Evolutionary conservation across 2,797 vertebrate species (phyloP), one percentile per base, ranked within the genome.

Genomic region (Rhynchotus rufescens): DNA sequence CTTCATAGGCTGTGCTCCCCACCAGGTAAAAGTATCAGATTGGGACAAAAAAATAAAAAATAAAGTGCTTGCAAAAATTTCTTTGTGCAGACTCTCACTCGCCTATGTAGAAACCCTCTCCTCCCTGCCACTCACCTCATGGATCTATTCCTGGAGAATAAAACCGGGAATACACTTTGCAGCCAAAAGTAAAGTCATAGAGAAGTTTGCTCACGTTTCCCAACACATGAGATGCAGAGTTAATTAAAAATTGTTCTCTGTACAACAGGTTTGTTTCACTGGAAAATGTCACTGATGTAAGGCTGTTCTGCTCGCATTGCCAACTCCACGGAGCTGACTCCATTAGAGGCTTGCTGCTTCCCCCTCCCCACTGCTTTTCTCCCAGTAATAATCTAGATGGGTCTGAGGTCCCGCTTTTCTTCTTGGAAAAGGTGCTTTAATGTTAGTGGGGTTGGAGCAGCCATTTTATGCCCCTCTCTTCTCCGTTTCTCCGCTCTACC

Each of bases 171-270:
- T 97, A 96, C 73, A 96, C 97, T 96, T 54, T 88, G 90, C 94
- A 97, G 94, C 92, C 56, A 73, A 89, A 95, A 66, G 97, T 84
- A 95, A 95, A 97, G 94, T 95, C 96, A 96, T 95, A 90, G 94
- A 97, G 97, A 95, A 97, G 96, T 97, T 96, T 95, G 96, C 95
- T 97, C 97, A 96, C 96, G 95, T 96, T 97, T 96, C 90, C 94
- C 28, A 25, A 96, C 97, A 95, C 96, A 96, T 92, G 97, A 97
- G 97, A 96, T 95, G 96, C n/a, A 96, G 90, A 94, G 95, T 97
- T 98, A 97, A 98, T 98, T 97, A 97, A 97, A 97, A 97, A 96
- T 95, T 93, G 95, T 97, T 95, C 95, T 97, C 88, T 84, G 96
- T 92, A 95, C 89, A 60, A 95, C 96, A 97, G 97, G 95, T 95